Percentiles rank a stretch among this genome's conserved stretches.
phyloP scores from a whole-genome alignment of 2,888 invertebrate species.

The Lasioglossum pauxillum region DNA sequence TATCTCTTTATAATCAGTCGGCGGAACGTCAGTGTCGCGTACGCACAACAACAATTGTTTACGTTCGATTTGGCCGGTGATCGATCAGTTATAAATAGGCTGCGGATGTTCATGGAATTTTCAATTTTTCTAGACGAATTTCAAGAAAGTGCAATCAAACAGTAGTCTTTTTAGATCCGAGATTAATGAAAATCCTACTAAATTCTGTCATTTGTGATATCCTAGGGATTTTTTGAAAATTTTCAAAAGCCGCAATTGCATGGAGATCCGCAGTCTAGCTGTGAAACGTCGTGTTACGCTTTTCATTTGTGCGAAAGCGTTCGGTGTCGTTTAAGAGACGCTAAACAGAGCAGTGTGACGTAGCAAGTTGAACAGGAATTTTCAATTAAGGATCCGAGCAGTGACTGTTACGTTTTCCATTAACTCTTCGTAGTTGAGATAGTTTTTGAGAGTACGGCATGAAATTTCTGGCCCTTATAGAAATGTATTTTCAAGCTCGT shows the following conservation, averaged over 20 bases:
- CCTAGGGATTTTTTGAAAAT: too few species aligned
- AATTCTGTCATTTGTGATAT: too few species aligned
- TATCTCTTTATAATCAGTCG: neutral
- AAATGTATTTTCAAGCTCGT: constrained; percentile 3
- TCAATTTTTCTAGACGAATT: too few species aligned
- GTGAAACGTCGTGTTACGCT: neutral
- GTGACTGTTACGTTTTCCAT: neutral
- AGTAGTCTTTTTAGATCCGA: too few species aligned
- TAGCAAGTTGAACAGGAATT: neutral
- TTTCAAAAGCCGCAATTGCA: too few species aligned
- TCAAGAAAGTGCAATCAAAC: too few species aligned
- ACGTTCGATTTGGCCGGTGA: neutral
- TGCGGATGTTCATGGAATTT: too few species aligned
- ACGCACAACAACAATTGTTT: neutral
- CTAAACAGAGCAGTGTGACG: neutral
- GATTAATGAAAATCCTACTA: too few species aligned
- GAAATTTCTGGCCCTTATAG: neutral
- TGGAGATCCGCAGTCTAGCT: too few species aligned
- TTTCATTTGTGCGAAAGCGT: neutral
- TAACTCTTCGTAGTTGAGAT: neutral
- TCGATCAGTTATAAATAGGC: neutral
- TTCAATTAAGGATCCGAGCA: neutral
- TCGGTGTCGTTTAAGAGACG: neutral
- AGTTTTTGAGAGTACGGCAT: neutral
- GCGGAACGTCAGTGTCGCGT: neutral